phyloP scores from a whole-genome alignment of 2,113 vertebrate genomes.

The Nothocercus nigrocapillus region DNA sequence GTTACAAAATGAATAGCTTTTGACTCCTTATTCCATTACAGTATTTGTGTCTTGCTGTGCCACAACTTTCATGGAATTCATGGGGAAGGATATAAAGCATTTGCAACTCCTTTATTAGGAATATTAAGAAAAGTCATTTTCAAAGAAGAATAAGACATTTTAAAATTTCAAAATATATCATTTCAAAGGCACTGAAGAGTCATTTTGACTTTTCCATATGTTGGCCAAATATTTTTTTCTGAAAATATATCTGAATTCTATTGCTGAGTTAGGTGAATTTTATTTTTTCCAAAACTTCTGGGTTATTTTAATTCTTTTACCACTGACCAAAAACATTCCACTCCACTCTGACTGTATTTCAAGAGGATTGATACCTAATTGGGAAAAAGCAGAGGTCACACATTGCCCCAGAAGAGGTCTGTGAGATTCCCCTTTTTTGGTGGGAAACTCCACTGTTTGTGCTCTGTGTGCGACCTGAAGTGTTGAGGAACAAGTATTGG shows the following conservation, averaged over 20 bases:
- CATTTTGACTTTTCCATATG: neutral
- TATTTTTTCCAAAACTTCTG: neutral
- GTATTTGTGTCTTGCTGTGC: neutral
- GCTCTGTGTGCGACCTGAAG: neutral
- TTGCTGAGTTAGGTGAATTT: neutral
- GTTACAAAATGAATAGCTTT: neutral
- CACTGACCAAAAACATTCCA: neutral
- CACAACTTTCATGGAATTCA: accelerated
- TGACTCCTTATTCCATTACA: neutral
- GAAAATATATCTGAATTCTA: neutral
- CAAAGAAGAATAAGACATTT: neutral
- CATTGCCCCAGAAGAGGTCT: neutral
- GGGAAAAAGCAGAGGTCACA: neutral
- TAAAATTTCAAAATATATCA: neutral
- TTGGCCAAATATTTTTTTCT: neutral
- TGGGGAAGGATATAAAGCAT: neutral
- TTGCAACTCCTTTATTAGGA: neutral
- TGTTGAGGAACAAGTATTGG: neutral
- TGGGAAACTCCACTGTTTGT: neutral
- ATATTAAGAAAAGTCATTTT: neutral
- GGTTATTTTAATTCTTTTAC: neutral
- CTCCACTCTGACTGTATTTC: neutral
- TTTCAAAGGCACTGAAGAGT: neutral
- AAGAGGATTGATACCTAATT: neutral
- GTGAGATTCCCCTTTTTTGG: neutral